These are phyloP conservation scores for Coccyzus lansbergi DNA, from an alignment of 2,797 vertebrate genomes.

Conservation along the genomic window DNA sequence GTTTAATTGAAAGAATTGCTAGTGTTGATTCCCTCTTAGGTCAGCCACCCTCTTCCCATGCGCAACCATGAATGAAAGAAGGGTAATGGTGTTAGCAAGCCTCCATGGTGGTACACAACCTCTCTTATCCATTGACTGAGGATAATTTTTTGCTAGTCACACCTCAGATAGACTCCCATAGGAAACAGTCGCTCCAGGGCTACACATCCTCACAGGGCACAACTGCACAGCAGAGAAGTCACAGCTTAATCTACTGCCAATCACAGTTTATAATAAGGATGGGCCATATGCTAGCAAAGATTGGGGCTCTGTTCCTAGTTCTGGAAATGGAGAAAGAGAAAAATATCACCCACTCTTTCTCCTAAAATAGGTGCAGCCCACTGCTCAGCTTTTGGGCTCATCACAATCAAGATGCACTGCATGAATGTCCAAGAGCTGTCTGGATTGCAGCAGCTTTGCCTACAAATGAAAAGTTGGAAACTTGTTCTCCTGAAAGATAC, in stretches of 20 bases:
- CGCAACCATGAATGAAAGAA: neutral
- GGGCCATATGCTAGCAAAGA: neutral
- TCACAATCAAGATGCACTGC: neutral
- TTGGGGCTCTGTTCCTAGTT: constrained; percentile 1
- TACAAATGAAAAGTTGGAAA: neutral
- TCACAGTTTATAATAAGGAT: neutral
- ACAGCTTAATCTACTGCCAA: neutral
- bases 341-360: constrained; percentile 31
- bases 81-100: neutral
- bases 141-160: neutral
- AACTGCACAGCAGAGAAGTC: neutral
- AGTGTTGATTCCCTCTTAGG: neutral
- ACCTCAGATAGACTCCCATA: neutral
- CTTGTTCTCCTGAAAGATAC: neutral
- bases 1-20: neutral
- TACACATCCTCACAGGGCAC: neutral
- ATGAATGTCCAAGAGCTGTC: neutral
- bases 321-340: constrained; percentile 13
- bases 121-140: neutral
- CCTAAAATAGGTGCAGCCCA: constrained; percentile 32
- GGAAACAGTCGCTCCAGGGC: neutral
- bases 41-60: neutral
- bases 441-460: neutral
- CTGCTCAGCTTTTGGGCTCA: neutral
- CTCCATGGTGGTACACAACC: neutral